Percentiles rank a stretch among this genome's conserved stretches.
phyloP scores from a whole-genome alignment of 1,140 invertebrate genomes.

The Periplaneta americana region DNA sequence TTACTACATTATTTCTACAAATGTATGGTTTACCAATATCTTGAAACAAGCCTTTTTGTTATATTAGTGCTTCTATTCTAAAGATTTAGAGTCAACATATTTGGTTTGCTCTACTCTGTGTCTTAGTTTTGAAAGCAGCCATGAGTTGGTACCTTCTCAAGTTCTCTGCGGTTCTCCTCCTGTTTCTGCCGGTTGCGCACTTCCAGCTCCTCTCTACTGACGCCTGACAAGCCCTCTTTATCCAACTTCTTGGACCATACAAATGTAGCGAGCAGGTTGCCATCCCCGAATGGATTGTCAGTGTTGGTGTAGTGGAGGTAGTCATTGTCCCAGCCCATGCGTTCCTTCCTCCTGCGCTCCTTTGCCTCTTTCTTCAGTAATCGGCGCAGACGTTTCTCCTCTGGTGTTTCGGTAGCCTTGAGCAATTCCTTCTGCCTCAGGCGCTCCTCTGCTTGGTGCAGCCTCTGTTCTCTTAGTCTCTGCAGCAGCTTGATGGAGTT shows the following conservation, averaged over 20 bases:
- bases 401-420: slow-evolving; percentile 90
- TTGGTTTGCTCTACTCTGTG: too few relatives aligned
- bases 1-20: too few relatives aligned
- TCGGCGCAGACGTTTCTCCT: slow-evolving; percentile 85
- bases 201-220: slow-evolving; percentile 80
- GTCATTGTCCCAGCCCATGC: slow-evolving; percentile 96
- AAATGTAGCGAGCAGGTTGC: slow-evolving; percentile 87
- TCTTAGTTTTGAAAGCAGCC: too few relatives aligned
- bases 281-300: slow-evolving; percentile 98
- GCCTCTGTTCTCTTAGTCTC: slow-evolving; percentile 63
- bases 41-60: too few relatives aligned
- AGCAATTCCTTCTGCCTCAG: slow-evolving; percentile 72
- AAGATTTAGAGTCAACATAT: too few relatives aligned
- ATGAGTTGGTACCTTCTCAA: slow-evolving; percentile 81
- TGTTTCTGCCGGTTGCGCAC: slow-evolving; percentile 79
- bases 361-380: slow-evolving; percentile 89
- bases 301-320: slow-evolving; percentile 95
- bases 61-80: too few relatives aligned
- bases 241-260: slow-evolving; percentile 96
- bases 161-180: slow-evolving; percentile 82
- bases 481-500: slow-evolving; percentile 62
- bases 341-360: slow-evolving; percentile 77
- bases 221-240: slow-evolving; percentile 82
- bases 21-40: too few relatives aligned
- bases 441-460: slow-evolving; percentile 56